Evolutionary conservation across 2,888 invertebrate species (phyloP).

Genomic region (Lumbricus terrestris): DNA sequence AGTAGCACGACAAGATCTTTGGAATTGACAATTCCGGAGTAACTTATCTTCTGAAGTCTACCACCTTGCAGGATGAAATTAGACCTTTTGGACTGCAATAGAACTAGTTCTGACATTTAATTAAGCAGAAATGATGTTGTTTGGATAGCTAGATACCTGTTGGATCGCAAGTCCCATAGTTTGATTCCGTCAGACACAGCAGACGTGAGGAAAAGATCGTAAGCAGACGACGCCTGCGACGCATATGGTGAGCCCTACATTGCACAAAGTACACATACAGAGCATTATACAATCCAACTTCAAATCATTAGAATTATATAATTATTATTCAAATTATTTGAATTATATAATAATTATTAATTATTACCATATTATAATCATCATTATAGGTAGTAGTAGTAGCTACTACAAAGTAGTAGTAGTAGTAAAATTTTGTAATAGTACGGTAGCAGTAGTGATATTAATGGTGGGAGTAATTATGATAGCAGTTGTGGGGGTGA

Average conservation of each 20-base stretch:
- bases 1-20: no score
- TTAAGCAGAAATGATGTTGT: not conserved
- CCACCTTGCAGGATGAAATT: no score
- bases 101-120: no score
- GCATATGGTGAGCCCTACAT: conserved; percentile 49
- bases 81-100: no score
- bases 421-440: no score
- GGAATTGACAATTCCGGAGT: no score
- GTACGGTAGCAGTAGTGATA: not conserved
- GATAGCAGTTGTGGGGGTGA: not conserved
- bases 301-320: not conserved
- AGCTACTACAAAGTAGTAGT: no score
- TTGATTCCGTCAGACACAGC: conserved; percentile 57
- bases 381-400: no score
- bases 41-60: no score
- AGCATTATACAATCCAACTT: not conserved
- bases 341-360: no score
- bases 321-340: no score
- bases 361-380: no score
- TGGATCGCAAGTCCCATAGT: conserved; percentile 58
- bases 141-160: conserved; percentile 39
- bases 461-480: not conserved
- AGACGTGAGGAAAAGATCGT: conserved; percentile 55
- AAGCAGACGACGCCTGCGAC: conserved; percentile 49
- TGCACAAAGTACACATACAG: not conserved